Evolutionary conservation across 2,113 vertebrate genomes (phyloP), one percentile per base, ranked within the genome.

Genomic region (Tympanuchus pallidicinctus): DNA sequence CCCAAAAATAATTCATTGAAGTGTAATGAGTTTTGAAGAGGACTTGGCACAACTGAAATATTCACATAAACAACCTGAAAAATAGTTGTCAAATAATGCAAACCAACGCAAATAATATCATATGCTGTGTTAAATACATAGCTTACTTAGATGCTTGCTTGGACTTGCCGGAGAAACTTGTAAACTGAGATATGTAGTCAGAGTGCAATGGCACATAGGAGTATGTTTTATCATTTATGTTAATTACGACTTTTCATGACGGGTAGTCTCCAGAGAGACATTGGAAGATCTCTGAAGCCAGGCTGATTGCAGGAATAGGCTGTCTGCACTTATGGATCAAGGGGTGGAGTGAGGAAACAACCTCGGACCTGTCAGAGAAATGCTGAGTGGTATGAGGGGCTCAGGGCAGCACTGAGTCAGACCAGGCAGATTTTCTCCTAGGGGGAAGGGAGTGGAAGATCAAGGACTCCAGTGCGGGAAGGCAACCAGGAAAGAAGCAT

Each of bases 101-200:
- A 92, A 96, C 50, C 13, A 18, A 93, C 75, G 71, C 42, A 80
- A 87, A 93, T 75, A 89, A 88, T 36, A 60, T 69, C 42, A 64
- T 59, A 95, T 30, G 91, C n/a, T 77, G 45, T 56, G 79, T 87
- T 93, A 96, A 94, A 93, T 86, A 82, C 60, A 82, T 95, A 74
- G 83, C 43, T 89, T 86, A 67, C 82, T 64, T 52, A 69, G n/a
- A 47, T 91, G 47, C 95, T 81, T 96, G 96, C 79, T 96, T 89
- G 82, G 87, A 91, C 96, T 96, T 95, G 96, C 82, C 91, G 34
- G 10, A 87, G 89, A 93, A 89, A 63, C 47, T 15, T 89, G 94
- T 88, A 95, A 89, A 96, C 67, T 89, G 63, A 89, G 54, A 73
- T 92, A 82, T 11, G 43, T 19, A 93, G 81, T 80, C 42, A 27